Evolutionary conservation across 2,113 vertebrate genomes (phyloP).

Genomic region (Ancistrus triradiatus): DNA sequence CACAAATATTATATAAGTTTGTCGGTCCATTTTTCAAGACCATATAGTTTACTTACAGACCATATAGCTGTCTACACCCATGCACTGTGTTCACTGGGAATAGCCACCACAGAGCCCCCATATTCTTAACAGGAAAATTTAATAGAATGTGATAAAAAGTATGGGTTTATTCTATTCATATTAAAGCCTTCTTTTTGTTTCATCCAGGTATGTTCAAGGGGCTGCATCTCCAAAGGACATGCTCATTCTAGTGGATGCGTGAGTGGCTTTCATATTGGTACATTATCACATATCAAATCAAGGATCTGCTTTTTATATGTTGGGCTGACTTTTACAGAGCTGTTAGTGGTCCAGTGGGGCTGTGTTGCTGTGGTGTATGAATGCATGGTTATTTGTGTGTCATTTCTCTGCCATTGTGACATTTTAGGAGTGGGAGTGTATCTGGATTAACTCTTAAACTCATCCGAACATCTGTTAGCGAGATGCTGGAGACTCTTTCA

Average conservation of each 20-base stretch:
- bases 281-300: constrained; percentile 19
- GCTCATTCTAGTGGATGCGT: constrained; percentile 98
- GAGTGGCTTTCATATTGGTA: constrained; percentile 65
- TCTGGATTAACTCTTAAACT: constrained; percentile 93
- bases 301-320: not conserved
- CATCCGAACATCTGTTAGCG: constrained; percentile 91
- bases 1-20: too few relatives aligned
- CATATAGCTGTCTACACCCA: too few relatives aligned
- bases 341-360: not conserved
- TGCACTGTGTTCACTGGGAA: too few relatives aligned
- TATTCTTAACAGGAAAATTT: too few relatives aligned
- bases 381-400: constrained; percentile 2
- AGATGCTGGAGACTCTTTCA: constrained; percentile 96
- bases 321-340: not conserved
- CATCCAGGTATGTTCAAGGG: constrained; percentile 93
- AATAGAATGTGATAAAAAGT: too few relatives aligned
- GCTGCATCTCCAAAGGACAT: constrained; percentile 98
- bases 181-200: constrained; percentile 30
- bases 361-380: constrained; percentile 12
- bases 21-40: too few relatives aligned
- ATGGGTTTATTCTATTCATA: too few relatives aligned
- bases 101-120: too few relatives aligned
- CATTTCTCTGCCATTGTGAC: constrained; percentile 4
- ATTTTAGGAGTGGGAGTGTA: constrained; percentile 88
- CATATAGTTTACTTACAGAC: too few relatives aligned